Evolutionary conservation across 2,888 invertebrate species (phyloP).

Genomic region (Cancer borealis): DNA sequence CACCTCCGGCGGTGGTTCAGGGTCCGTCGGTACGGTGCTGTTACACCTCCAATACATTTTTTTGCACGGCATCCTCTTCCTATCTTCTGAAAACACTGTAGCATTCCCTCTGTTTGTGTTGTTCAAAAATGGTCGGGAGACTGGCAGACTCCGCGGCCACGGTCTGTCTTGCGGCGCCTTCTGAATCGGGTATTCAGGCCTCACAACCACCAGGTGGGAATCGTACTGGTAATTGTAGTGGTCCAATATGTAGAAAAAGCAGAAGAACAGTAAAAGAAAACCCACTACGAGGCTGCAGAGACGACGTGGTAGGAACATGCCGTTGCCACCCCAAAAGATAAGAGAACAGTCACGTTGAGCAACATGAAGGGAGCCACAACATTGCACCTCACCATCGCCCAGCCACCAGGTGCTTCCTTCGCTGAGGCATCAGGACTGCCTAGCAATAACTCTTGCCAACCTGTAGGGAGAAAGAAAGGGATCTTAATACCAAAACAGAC

Average conservation of each 20-base stretch:
- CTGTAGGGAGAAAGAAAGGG: not conserved
- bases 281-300: conserved; percentile 63
- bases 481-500: not conserved
- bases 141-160: not conserved
- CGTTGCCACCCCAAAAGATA: conserved; percentile 41
- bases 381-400: not conserved
- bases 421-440: not conserved
- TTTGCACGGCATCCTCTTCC: conserved; percentile 45
- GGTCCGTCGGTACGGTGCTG: conserved; percentile 33
- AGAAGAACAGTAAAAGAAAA: conserved; percentile 45
- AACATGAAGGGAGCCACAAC: not conserved
- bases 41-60: conserved; percentile 50
- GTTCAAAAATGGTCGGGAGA: not conserved
- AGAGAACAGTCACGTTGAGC: not conserved
- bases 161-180: not conserved
- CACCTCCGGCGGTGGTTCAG: conserved; percentile 27
- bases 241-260: conserved; percentile 58
- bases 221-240: conserved; percentile 60
- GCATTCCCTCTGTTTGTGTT: conserved; percentile 16
- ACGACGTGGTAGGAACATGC: conserved; percentile 66
- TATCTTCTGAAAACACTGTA: not conserved
- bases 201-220: conserved; percentile 7
- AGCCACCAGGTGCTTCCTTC: not conserved
- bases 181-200: not conserved
- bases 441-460: not conserved